Base-by-base conservation (phyloP, 30 jellyfish, hydroid and myxozoan genomes). In the Chironex yamaguchii region DNA sequence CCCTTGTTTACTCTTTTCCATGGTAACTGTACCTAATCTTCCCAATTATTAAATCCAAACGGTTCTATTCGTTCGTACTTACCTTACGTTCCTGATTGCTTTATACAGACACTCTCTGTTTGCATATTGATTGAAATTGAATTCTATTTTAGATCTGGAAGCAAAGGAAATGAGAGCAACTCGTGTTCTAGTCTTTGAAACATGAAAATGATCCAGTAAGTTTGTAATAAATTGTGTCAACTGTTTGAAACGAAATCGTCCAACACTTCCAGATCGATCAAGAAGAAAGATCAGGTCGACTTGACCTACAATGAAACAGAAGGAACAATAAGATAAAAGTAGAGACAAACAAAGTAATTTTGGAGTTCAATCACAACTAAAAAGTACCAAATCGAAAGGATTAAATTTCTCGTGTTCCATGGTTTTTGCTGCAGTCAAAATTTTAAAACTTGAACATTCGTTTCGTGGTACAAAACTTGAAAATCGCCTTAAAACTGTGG, bases 91-190 rank as follows among this genome's bases (percentile, higher is more conserved):
- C 17, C 51, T 32, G 51, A 85, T 35, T 27, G 96, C 89, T 20
- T 75, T 74, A 11, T 31, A 28, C 28, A 85, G 42, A 26, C 89
- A 85, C 12, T 85, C 96, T 35, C 49, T 42, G 84, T 85, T 85
- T 34, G 36, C 0, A 74, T 85, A 36, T 14, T 42, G 52, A 3
- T 79, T 52, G 36, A 85, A 85, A 23, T 72, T 62, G 85, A 85
- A 85, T 25, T 72, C 96, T 1, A 65, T 71, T 17, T 48, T 73
- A 1, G 71, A 84, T 9, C 76, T 1, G 4, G 88, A 21, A 9
- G 96, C 74, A 36, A 21, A 72, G n/a, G 90, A 65, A 22, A 85
- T 64, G 30, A 75, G 32, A 4, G 96, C 90, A 2, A 85, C 96
- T 36, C 90, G 71, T 0, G 96, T 85, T 25, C 74, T 53, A 22